Percentiles rank a stretch among this genome's conserved stretches.
These are phyloP conservation scores for Drosophila silvestris DNA, from an alignment of 2,888 invertebrate genomes.

Conservation along the genomic window DNA sequence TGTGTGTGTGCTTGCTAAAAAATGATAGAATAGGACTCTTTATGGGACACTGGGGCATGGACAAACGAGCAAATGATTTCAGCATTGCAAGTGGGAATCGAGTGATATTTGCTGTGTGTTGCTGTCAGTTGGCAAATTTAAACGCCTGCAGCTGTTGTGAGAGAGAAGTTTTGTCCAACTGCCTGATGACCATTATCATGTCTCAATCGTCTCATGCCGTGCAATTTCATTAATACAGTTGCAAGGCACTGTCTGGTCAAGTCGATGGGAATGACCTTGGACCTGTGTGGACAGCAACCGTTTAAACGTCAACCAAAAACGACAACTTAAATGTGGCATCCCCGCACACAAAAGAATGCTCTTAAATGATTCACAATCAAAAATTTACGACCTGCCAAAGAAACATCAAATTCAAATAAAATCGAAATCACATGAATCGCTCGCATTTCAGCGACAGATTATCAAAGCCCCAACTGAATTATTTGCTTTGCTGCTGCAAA, in stretches of 20 bases:
- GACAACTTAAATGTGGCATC: constrained; percentile 26
- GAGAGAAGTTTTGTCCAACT: constrained; percentile 46
- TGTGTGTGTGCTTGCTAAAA: not conserved
- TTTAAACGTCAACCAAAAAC: constrained; percentile 17
- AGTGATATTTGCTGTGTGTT: constrained; percentile 16
- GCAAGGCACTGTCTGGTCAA: constrained; percentile 48
- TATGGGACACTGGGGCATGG: constrained; percentile 68
- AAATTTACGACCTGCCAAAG: constrained; percentile 60
- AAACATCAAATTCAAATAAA: constrained; percentile 64
- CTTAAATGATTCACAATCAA: constrained; percentile 31
- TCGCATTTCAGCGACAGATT: constrained; percentile 52
- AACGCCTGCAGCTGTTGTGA: constrained; percentile 73
- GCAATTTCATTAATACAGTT: constrained; percentile 62
- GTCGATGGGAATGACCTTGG: constrained; percentile 65
- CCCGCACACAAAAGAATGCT: constrained; percentile 4
- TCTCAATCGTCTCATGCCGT: constrained; percentile 64
- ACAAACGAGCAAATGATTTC: constrained; percentile 45
- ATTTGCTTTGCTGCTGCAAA: constrained; percentile 55
- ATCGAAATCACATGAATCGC: constrained; percentile 69
- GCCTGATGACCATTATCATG: constrained; percentile 69
- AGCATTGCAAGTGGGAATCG: constrained; percentile 58
- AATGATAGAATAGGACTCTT: constrained; percentile 38
- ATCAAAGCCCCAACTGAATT: constrained; percentile 42
- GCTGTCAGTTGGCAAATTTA: constrained; percentile 51
- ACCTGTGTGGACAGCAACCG: not conserved